A percentile compares a stretch with the other conserved stretches of the same genome.
phyloP scores from a whole-genome alignment of 2,113 vertebrate species.

The Myocastor coypus region DNA sequence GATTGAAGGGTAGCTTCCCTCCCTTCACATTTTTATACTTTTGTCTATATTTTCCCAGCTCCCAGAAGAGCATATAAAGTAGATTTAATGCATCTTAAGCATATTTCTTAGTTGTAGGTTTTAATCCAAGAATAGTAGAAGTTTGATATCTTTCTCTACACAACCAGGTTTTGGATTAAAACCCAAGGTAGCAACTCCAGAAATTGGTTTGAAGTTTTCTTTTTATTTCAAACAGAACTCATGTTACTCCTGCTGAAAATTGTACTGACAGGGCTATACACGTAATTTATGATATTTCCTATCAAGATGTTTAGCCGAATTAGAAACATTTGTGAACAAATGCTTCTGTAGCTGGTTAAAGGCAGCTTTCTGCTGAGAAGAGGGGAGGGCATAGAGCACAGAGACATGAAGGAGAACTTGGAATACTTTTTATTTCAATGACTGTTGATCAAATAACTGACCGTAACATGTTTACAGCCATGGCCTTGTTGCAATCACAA shows the following conservation, averaged over 20 bases:
- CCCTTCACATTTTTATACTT: not conserved
- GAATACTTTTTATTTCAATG: slow-evolving; percentile 78
- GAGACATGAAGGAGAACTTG: slow-evolving; percentile 63
- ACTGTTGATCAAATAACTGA: slow-evolving; percentile 84
- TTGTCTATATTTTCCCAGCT: not conserved
- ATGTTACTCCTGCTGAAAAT: slow-evolving; percentile 84
- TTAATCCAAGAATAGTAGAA: slow-evolving; percentile 62
- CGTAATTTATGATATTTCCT: slow-evolving; percentile 88
- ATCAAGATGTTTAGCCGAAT: slow-evolving; percentile 89
- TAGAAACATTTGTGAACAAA: slow-evolving; percentile 87
- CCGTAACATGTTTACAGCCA: slow-evolving; percentile 85
- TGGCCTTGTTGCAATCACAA: slow-evolving; percentile 83
- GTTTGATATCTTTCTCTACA: slow-evolving; percentile 53
- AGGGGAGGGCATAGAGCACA: slow-evolving; percentile 33
- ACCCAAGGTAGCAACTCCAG: slow-evolving; percentile 76
- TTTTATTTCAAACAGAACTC: slow-evolving; percentile 85
- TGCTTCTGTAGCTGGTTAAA: slow-evolving; percentile 79
- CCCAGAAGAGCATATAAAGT: not conserved
- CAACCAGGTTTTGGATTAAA: slow-evolving; percentile 74
- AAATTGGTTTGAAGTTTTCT: slow-evolving; percentile 83
- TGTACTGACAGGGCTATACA: slow-evolving; percentile 85
- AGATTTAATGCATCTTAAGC: not conserved
- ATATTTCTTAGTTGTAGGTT: not conserved
- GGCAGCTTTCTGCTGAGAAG: slow-evolving; percentile 76
- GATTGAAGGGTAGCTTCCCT: not conserved